A percentile compares a stretch with the other conserved stretches of the same genome.
phyloP scores from a whole-genome alignment of 1,140 invertebrate genomes.

The Acyrthosiphon pisum region DNA sequence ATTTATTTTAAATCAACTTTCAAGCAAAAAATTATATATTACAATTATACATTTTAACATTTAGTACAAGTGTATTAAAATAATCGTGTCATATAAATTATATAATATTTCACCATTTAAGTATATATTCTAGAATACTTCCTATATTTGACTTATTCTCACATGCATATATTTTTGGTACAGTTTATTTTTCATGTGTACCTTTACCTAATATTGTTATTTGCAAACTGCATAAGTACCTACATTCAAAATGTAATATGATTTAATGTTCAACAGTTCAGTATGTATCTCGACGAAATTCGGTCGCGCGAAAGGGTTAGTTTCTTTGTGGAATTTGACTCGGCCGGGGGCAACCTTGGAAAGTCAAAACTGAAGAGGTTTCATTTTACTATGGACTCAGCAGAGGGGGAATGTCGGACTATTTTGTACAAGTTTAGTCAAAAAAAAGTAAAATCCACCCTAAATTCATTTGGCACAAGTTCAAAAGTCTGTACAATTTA shows the following conservation, averaged over 20 bases:
- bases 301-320: slow-evolving; percentile 18
- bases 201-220: not conserved
- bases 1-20: no score
- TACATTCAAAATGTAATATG: not conserved
- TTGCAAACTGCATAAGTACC: not conserved
- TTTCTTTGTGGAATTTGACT: slow-evolving; percentile 43
- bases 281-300: not conserved
- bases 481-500: slow-evolving; percentile 53
- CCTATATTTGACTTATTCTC: not conserved
- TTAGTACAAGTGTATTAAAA: not conserved
- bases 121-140: not conserved
- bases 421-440: not conserved
- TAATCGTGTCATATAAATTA: not conserved
- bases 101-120: not conserved
- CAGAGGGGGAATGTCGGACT: not conserved
- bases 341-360: not conserved
- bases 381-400: slow-evolving; percentile 1
- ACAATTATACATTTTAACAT: no score
- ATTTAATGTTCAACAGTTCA: not conserved
- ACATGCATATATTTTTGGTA: not conserved
- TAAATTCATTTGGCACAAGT: slow-evolving; percentile 10
- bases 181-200: not conserved
- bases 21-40: no score
- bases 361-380: slow-evolving; percentile 45
- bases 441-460: slow-evolving; percentile 32